Evolutionary conservation across 1,140 invertebrate species (phyloP).

Genomic region (Schlechtendalia chinensis): DNA sequence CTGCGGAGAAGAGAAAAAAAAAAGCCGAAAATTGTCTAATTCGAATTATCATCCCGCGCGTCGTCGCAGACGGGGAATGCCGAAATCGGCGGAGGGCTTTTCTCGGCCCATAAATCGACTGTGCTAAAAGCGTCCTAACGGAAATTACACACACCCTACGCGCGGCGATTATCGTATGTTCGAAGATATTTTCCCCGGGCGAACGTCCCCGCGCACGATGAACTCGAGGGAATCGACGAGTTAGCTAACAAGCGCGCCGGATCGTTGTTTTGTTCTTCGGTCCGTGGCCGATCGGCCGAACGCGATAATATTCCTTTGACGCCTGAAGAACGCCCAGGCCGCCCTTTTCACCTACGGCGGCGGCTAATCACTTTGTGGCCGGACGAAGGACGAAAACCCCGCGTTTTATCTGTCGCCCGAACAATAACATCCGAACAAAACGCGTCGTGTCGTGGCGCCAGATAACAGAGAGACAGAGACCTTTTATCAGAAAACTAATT

Average conservation of each 20-base stretch:
- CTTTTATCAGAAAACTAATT: neutral
- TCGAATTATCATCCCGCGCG: neutral
- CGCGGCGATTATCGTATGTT: conserved; percentile 37
- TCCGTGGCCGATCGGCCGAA: conserved; percentile 15
- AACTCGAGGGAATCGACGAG: neutral
- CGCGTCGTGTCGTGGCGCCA: neutral
- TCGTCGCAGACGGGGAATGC: too few species aligned
- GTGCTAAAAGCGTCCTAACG: conserved; percentile 39
- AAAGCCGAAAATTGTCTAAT: neutral
- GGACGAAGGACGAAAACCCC: neutral
- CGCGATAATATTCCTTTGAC: conserved; percentile 34
- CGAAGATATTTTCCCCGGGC: conserved; percentile 43
- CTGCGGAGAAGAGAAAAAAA: neutral
- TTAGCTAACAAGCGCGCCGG: too few species aligned
- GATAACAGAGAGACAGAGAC: too few species aligned
- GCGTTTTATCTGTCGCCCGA: neutral
- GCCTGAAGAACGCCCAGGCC: neutral
- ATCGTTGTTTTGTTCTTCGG: too few species aligned
- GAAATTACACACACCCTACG: conserved; percentile 41
- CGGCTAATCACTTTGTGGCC: neutral
- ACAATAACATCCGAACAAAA: neutral
- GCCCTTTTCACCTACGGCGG: conserved; percentile 9
- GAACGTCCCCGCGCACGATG: conserved; percentile 25
- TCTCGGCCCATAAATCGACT: conserved; percentile 44
- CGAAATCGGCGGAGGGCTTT: conserved; percentile 9